These are phyloP conservation scores for Alaudala cheleensis DNA, from an alignment of 2,113 vertebrate species.

Conservation along the genomic window DNA sequence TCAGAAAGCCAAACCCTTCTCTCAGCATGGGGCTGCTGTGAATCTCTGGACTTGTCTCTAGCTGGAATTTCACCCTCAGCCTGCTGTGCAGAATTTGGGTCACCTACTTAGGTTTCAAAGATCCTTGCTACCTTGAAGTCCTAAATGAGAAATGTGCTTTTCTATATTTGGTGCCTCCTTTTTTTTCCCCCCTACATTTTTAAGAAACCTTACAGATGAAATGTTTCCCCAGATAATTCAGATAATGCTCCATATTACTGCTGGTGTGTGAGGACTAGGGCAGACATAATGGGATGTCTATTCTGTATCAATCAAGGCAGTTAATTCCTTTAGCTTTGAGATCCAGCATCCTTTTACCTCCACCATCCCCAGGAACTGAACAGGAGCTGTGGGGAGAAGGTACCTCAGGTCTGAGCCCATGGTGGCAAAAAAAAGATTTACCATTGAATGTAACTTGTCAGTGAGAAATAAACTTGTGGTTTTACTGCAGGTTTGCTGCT, in stretches of 20 bases:
- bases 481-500: not conserved
- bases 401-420: not conserved
- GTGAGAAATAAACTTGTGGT: not conserved
- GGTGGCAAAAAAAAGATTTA: not conserved
- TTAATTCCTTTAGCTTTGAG: not conserved
- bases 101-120: constrained; percentile 50
- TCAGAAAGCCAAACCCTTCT: not conserved
- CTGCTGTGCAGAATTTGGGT: constrained; percentile 50
- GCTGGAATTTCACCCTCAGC: constrained; percentile 10
- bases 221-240: not conserved
- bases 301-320: not conserved
- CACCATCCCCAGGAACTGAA: not conserved
- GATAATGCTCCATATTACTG: not conserved
- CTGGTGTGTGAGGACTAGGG: not conserved
- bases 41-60: not conserved
- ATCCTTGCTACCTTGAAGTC: not conserved
- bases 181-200: not conserved
- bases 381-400: not conserved
- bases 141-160: not conserved
- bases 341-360: not conserved
- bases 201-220: not conserved
- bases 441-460: not conserved
- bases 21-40: not conserved
- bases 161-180: constrained; percentile 3
- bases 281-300: not conserved